Evolutionary conservation across 53 echinoderm and acorn worm species (phyloP).

Genomic region (Holothuria scabra): DNA sequence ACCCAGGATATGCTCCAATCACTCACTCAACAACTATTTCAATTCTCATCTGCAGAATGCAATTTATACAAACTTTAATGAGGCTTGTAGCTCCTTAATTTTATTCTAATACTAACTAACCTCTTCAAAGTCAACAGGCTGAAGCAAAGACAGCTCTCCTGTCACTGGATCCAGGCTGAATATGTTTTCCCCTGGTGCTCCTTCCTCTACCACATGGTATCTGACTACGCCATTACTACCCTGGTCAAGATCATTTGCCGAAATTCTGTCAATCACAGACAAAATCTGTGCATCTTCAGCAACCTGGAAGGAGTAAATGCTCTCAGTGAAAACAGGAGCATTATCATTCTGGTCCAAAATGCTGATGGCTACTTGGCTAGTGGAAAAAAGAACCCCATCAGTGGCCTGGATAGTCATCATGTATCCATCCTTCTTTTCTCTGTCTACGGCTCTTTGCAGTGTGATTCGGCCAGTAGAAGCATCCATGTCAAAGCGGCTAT

Average conservation of each 20-base stretch:
- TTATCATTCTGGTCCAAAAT: slow-evolving; percentile 86
- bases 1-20: no score
- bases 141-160: slow-evolving; percentile 70
- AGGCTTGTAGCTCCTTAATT: no score
- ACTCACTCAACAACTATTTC: no score
- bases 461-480: slow-evolving; percentile 69
- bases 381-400: slow-evolving; percentile 73
- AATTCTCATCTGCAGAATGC: no score
- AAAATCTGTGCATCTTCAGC: slow-evolving; percentile 65
- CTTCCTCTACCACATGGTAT: slow-evolving; percentile 80
- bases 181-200: slow-evolving; percentile 83
- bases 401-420: slow-evolving; percentile 67
- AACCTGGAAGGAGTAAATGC: slow-evolving; percentile 75
- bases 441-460: slow-evolving; percentile 65
- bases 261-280: slow-evolving; percentile 61
- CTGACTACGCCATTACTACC: slow-evolving; percentile 78
- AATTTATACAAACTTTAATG: no score
- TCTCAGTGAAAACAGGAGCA: slow-evolving; percentile 69
- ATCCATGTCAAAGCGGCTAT: slow-evolving; percentile 69
- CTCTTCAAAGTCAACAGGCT: slow-evolving; percentile 82
- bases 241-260: slow-evolving; percentile 81
- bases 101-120: slow-evolving; percentile 51
- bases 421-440: slow-evolving; percentile 71
- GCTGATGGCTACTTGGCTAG: slow-evolving; percentile 63
- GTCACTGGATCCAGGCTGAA: slow-evolving; percentile 74